Conservation (phyloP, 2,797 vertebrate species). For the Buceros bicornis region DNA sequence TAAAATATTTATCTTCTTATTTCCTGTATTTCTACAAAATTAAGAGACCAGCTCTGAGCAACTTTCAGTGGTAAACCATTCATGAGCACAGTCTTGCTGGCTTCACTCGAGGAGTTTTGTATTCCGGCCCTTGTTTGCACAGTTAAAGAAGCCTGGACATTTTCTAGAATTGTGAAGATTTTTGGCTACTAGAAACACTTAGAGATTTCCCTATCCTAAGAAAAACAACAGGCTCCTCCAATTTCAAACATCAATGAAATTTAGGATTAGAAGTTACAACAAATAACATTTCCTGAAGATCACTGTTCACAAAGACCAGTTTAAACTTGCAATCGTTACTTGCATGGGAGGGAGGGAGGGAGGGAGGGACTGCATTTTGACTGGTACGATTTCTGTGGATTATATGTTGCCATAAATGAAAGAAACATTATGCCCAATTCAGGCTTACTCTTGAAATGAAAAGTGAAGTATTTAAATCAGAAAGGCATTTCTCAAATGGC, state of each 20-base stretch:
- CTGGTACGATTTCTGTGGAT: not conserved
- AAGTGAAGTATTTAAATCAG: slow-evolving; percentile 40
- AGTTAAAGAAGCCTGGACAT: not conserved
- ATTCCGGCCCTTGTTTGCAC: not conserved
- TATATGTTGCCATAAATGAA: slow-evolving; percentile 25
- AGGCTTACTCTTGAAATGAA: not conserved
- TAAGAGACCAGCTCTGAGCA: not conserved
- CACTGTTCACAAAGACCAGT: not conserved
- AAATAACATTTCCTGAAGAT: slow-evolving; percentile 43
- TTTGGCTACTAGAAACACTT: slow-evolving; percentile 32
- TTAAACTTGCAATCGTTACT: slow-evolving; percentile 32
- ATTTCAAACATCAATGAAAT: slow-evolving; percentile 55
- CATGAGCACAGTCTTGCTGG: not conserved
- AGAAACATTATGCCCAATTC: slow-evolving; percentile 15
- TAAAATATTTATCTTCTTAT: not conserved
- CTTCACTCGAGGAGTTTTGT: not conserved
- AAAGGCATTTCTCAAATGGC: slow-evolving; percentile 40
- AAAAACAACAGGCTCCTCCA: slow-evolving; percentile 46
- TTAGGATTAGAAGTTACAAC: slow-evolving; percentile 38
- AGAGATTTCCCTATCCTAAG: slow-evolving; percentile 41
- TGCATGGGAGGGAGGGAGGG: not conserved
- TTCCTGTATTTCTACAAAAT: not conserved
- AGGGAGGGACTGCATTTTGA: not conserved
- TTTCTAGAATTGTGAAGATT: slow-evolving; percentile 58
- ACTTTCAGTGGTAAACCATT: not conserved